These are phyloP conservation scores for Entomyzon cyanotis DNA, from an alignment of 2,113 vertebrate species.

Conservation along the genomic window DNA sequence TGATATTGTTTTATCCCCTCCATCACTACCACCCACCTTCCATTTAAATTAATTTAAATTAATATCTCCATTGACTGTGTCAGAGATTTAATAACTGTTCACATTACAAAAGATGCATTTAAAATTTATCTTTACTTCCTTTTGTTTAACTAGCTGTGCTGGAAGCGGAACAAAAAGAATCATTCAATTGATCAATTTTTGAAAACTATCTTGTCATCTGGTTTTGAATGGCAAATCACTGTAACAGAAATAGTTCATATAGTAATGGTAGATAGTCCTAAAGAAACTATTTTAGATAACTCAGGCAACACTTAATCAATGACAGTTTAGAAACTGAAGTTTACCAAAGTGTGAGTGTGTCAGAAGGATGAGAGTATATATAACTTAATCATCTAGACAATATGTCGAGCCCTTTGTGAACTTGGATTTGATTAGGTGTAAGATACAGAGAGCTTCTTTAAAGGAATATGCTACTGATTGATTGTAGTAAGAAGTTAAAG, in stretches of 20 bases:
- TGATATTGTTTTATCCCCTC: background rate
- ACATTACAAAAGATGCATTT: background rate
- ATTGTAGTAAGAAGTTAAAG: background rate
- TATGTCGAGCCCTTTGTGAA: background rate
- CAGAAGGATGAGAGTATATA: background rate
- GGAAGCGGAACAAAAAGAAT: background rate
- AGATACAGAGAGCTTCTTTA: background rate
- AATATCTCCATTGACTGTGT: background rate
- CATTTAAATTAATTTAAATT: background rate
- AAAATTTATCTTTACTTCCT: background rate
- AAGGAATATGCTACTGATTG: background rate
- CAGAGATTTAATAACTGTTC: background rate
- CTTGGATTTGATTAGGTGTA: background rate
- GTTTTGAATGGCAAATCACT: background rate
- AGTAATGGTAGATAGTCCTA: background rate
- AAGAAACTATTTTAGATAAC: background rate
- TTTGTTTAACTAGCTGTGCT: background rate
- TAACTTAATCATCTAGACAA: background rate
- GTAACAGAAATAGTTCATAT: background rate
- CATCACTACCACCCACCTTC: background rate
- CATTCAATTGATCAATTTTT: background rate
- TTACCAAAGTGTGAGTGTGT: background rate
- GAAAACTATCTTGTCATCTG: background rate
- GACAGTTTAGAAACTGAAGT: background rate
- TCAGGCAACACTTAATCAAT: background rate